A percentile compares a stretch with the other conserved stretches of the same genome.
These are phyloP conservation scores for Chymomyza procnemis DNA, from an alignment of 2,888 invertebrate species.

Conservation along the genomic window DNA sequence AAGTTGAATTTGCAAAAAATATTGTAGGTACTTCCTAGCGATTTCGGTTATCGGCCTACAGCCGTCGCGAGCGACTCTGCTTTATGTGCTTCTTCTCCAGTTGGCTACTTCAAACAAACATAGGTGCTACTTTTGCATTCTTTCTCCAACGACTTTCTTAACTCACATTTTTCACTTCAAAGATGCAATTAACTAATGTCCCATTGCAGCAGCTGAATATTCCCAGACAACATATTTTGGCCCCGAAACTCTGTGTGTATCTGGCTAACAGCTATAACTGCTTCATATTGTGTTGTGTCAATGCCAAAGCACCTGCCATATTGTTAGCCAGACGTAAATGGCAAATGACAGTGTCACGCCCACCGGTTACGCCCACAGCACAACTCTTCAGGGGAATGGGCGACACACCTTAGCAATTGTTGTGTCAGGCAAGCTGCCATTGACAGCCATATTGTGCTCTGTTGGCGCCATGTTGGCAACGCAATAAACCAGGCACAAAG, in stretches of 20 bases:
- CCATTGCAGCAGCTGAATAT: background rate
- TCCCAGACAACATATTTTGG: background rate
- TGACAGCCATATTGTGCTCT: constrained; percentile 42
- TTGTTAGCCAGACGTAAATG: constrained; percentile 14
- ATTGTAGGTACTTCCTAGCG: too few relatives aligned
- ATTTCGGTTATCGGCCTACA: too few relatives aligned
- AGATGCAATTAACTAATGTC: background rate
- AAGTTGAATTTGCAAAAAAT: too few relatives aligned
- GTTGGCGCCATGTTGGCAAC: background rate
- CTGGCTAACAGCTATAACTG: background rate
- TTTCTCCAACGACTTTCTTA: background rate
- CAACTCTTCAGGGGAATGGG: too few relatives aligned
- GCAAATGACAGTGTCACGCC: constrained; percentile 13
- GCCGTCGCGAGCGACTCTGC: too few relatives aligned
- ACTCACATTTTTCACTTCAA: background rate
- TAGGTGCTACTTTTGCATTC: too few relatives aligned
- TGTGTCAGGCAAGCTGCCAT: constrained; percentile 55
- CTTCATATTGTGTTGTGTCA: background rate
- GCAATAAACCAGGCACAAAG: background rate
- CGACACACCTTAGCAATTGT: constrained; percentile 44
- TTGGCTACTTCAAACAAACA: too few relatives aligned
- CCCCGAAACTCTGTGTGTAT: background rate
- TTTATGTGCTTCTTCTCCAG: too few relatives aligned
- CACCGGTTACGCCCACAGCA: background rate
- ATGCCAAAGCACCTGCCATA: background rate